Percentiles rank a stretch among this genome's conserved stretches.
These are phyloP conservation scores for Lacanobia wlatinum DNA, from an alignment of 2,888 invertebrate species.

Conservation along the genomic window DNA sequence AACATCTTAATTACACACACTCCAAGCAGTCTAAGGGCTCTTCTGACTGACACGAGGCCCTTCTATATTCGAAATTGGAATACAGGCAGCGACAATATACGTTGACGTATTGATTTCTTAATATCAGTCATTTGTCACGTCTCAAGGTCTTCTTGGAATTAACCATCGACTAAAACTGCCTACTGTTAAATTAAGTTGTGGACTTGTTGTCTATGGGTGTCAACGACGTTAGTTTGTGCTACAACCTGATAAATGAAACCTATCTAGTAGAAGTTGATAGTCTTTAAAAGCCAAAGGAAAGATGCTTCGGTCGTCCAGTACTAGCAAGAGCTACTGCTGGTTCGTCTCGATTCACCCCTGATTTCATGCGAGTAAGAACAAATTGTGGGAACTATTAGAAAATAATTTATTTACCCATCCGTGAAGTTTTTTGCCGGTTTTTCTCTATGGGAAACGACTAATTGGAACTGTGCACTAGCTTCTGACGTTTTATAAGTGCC, in stretches of 20 bases:
- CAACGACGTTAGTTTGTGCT: not conserved
- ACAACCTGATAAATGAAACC: not conserved
- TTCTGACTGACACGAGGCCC: not conserved
- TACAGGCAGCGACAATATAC: not conserved
- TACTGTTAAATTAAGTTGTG: not conserved
- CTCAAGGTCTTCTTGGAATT: conserved; percentile 24
- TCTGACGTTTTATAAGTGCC: too few species aligned
- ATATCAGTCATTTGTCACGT: conserved; percentile 34
- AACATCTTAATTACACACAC: not conserved
- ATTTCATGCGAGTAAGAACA: too few species aligned
- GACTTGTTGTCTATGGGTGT: not conserved
- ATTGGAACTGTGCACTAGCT: too few species aligned
- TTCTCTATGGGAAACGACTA: too few species aligned
- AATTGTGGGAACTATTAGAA: too few species aligned
- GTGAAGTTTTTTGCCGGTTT: too few species aligned
- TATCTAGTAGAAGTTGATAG: not conserved
- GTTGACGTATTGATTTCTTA: conserved; percentile 42
- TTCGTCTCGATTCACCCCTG: too few species aligned
- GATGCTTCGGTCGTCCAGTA: too few species aligned
- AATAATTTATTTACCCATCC: too few species aligned
- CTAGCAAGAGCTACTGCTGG: too few species aligned
- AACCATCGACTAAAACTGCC: conserved; percentile 13
- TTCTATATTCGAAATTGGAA: not conserved
- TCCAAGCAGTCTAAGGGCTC: not conserved
- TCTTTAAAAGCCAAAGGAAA: too few species aligned